A percentile compares a stretch with the other conserved stretches of the same genome.
Conservation (phyloP, 2,113 vertebrate species). For the Ascaphus truei region DNA sequence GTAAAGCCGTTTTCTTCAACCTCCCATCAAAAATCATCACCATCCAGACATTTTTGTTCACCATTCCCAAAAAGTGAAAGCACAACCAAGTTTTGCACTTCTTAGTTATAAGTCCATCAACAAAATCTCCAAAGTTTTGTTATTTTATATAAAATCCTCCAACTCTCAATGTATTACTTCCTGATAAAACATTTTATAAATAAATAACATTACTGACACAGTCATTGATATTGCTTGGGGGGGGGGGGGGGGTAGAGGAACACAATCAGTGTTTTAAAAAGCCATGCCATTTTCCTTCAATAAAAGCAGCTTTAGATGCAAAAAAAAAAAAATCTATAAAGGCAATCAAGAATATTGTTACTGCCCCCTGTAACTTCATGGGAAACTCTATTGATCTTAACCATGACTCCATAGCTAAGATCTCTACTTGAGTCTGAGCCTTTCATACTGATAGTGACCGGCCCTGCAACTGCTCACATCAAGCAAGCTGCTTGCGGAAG, state of each 20-base stretch:
- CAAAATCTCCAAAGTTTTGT: too few relatives aligned
- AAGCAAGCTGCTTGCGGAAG: neutral
- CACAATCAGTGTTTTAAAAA: too few relatives aligned
- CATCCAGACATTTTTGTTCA: too few relatives aligned
- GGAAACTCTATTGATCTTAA: conserved; percentile 27
- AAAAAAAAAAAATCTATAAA: conserved; percentile 16
- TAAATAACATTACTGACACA: too few relatives aligned
- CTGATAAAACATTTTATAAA: too few relatives aligned
- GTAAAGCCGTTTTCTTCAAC: neutral
- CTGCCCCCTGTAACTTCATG: conserved; percentile 29
- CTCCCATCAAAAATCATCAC: neutral
- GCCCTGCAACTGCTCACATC: neutral
- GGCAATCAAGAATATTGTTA: conserved; percentile 19
- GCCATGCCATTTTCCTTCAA: neutral
- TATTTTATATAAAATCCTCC: too few relatives aligned
- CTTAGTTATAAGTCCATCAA: too few relatives aligned
- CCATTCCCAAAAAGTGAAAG: too few relatives aligned
- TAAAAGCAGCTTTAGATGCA: neutral
- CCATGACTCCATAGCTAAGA: conserved; percentile 10
- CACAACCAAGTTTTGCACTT: too few relatives aligned
- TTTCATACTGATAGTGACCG: conserved; percentile 3
- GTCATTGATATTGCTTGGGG: too few relatives aligned
- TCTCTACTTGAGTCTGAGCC: conserved; percentile 6
- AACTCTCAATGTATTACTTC: too few relatives aligned
- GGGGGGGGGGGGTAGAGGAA: too few relatives aligned